A percentile compares a stretch with the other conserved stretches of the same genome.
These are phyloP conservation scores for Cheilosia vulpina DNA, from an alignment of 2,888 invertebrate genomes.

Conservation along the genomic window DNA sequence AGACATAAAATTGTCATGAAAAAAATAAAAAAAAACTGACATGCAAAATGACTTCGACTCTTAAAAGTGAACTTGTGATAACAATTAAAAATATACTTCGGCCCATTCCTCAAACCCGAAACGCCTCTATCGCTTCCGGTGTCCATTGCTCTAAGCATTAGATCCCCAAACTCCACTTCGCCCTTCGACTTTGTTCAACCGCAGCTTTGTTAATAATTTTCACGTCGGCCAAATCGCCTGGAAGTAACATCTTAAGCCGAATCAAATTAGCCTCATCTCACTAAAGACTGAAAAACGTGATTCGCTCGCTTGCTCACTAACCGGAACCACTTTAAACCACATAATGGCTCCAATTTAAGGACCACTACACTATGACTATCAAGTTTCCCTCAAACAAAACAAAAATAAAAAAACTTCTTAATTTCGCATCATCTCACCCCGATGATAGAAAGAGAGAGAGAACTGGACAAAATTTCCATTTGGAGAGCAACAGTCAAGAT, in stretches of 20 bases:
- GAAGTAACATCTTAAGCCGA: constrained; percentile 66
- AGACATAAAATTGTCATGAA: too few relatives aligned
- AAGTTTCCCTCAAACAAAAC: constrained; percentile 39
- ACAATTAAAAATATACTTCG: too few relatives aligned
- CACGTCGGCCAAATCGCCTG: constrained; percentile 61
- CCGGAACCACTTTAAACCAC: constrained; percentile 71
- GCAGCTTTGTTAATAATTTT: constrained; percentile 11
- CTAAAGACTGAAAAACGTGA: constrained; percentile 68
- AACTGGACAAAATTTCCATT: background rate
- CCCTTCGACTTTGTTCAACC: background rate
- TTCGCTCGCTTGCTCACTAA: constrained; percentile 74
- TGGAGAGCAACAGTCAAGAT: constrained; percentile 23
- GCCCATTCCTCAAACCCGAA: too few relatives aligned
- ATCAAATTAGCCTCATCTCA: constrained; percentile 64
- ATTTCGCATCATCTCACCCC: constrained; percentile 1
- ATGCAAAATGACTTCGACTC: too few relatives aligned
- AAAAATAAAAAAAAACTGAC: too few relatives aligned
- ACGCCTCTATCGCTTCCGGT: too few relatives aligned
- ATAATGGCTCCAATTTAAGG: constrained; percentile 67
- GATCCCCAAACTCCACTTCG: too few relatives aligned
- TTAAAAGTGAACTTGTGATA: too few relatives aligned
- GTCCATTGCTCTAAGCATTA: too few relatives aligned
- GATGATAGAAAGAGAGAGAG: background rate
- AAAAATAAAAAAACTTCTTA: background rate
- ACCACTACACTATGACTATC: constrained; percentile 42